Conservation (phyloP, 2,888 invertebrate species). For the Eupeodes latifasciatus region DNA sequence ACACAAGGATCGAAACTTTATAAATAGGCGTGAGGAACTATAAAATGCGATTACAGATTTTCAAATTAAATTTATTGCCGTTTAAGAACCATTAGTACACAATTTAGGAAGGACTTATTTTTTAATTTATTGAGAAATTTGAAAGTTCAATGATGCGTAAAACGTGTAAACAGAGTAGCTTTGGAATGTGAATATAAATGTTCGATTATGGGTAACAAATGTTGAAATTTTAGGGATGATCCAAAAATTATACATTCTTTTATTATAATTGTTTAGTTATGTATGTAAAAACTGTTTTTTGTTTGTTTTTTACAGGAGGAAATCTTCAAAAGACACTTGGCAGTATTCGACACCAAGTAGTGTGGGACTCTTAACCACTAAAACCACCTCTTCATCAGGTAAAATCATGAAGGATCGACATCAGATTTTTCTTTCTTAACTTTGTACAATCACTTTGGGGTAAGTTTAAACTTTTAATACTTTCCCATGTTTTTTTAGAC, state of each 20-base stretch:
- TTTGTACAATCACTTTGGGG: no score
- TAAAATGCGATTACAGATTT: slow-evolving; percentile 24
- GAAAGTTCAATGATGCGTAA: slow-evolving; percentile 52
- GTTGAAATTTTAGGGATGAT: neutral
- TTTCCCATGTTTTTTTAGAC: no score
- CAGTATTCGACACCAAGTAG: no score
- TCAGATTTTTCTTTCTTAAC: no score
- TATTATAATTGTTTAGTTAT: neutral
- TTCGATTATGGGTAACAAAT: slow-evolving; percentile 7
- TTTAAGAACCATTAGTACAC: slow-evolving; percentile 46
- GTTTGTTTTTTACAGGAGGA: no score
- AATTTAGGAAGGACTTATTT: slow-evolving; percentile 43
- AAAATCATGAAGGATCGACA: no score
- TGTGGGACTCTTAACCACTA: no score
- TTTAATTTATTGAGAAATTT: slow-evolving; percentile 48
- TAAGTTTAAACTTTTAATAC: no score
- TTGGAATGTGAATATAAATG: slow-evolving; percentile 13
- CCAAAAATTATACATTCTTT: neutral
- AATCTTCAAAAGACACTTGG: no score
- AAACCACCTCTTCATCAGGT: no score
- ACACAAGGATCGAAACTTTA: neutral
- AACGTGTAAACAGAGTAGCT: slow-evolving; percentile 29
- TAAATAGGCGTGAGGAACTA: slow-evolving; percentile 36
- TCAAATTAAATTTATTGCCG: slow-evolving; percentile 37
- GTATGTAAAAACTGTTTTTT: no score